Conservation (phyloP, 1,140 invertebrate genomes). For the Neodiprion fabricii region DNA sequence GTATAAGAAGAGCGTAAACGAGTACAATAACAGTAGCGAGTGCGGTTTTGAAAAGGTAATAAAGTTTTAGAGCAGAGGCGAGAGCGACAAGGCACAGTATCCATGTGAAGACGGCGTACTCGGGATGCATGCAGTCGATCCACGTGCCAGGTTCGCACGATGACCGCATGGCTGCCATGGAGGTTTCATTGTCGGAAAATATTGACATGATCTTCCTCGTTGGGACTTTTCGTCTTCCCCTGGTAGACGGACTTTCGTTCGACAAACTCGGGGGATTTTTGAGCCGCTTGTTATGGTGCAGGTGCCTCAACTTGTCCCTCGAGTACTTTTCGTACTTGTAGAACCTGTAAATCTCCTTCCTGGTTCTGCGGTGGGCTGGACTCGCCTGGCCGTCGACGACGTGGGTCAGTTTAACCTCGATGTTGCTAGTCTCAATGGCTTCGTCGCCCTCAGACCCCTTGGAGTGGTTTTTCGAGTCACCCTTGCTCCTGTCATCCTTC, state of each 20-base stretch:
- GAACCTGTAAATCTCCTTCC: conserved; percentile 18
- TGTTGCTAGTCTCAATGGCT: conserved; percentile 17
- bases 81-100: conserved; percentile 89
- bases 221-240: conserved; percentile 5
- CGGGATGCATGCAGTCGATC: conserved; percentile 70
- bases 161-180: conserved; percentile 1
- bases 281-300: conserved; percentile 11
- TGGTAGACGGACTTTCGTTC: conserved; percentile 9
- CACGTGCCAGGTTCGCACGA: conserved; percentile 20
- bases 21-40: conserved; percentile 79
- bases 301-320: neutral
- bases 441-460: neutral
- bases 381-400: conserved; percentile 28
- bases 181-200: conserved; percentile 5
- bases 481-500: neutral
- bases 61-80: conserved; percentile 90
- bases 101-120: conserved; percentile 94
- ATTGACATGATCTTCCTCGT: conserved; percentile 40
- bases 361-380: conserved; percentile 12
- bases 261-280: neutral
- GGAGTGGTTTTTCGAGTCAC: neutral
- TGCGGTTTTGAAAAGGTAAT: conserved; percentile 88
- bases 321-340: conserved; percentile 42
- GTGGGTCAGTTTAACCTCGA: conserved; percentile 30
- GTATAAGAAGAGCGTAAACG: conserved; percentile 74